Conservation (phyloP, 1,140 invertebrate species). For the Zophobas atratus region DNA sequence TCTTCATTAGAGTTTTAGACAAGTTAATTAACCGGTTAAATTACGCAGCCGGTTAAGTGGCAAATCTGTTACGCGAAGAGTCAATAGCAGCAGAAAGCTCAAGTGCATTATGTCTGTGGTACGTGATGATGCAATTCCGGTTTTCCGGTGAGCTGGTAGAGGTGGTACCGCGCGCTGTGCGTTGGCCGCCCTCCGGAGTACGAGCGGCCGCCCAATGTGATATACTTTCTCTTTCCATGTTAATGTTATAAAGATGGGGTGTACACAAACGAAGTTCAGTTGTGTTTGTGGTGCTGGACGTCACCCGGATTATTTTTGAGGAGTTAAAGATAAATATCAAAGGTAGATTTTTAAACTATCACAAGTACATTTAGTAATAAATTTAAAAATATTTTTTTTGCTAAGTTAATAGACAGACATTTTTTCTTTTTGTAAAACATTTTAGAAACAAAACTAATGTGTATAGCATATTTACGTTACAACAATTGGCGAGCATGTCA, state of each 20-base stretch:
- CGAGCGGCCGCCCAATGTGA: slow-evolving; percentile 5
- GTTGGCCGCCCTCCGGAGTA: slow-evolving; percentile 13
- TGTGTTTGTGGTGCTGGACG: slow-evolving; percentile 20
- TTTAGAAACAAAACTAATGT: too few relatives aligned
- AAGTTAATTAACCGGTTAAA: background rate
- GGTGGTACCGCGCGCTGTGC: slow-evolving; percentile 12
- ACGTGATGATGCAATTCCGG: slow-evolving; percentile 18
- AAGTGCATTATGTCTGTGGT: background rate
- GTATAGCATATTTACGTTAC: too few relatives aligned
- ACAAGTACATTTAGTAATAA: too few relatives aligned
- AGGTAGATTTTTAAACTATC: too few relatives aligned
- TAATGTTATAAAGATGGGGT: slow-evolving; percentile 47
- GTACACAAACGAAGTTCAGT: slow-evolving; percentile 16
- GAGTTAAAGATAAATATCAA: background rate
- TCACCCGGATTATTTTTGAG: slow-evolving; percentile 29
- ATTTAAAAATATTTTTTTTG: too few relatives aligned
- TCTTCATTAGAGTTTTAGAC: too few relatives aligned
- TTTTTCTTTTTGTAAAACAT: too few relatives aligned
- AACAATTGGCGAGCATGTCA: too few relatives aligned
- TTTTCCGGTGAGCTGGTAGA: background rate
- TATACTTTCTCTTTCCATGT: slow-evolving; percentile 41
- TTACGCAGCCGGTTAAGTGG: background rate
- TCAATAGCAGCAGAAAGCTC: background rate
- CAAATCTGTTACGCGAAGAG: too few relatives aligned
- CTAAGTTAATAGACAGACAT: too few relatives aligned